These are phyloP conservation scores for Oxytorus armatus DNA, from an alignment of 2,888 invertebrate species.

Conservation along the genomic window DNA sequence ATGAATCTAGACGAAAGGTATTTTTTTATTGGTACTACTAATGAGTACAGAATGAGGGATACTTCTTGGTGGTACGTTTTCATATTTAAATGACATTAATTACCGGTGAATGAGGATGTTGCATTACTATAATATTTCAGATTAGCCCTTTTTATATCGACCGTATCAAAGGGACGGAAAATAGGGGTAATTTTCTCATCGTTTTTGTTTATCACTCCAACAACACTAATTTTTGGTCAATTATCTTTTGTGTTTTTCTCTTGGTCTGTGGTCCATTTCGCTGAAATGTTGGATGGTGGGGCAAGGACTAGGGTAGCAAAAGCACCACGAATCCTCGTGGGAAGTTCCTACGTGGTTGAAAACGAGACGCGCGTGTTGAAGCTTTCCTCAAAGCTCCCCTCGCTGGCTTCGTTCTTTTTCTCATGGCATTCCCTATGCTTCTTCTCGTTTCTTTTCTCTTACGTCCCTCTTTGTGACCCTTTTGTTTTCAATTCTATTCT, in stretches of 20 bases:
- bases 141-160: no score
- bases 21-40: no score
- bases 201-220: background rate
- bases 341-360: constrained; percentile 30
- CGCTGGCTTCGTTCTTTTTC: constrained; percentile 10
- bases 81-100: no score
- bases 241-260: constrained; percentile 8
- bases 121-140: no score
- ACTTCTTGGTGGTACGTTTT: no score
- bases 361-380: constrained; percentile 21
- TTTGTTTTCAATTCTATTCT: constrained; percentile 36
- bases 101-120: no score
- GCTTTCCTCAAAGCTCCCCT: constrained; percentile 39
- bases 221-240: background rate
- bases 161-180: no score
- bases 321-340: constrained; percentile 28
- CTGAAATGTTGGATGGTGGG: background rate
- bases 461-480: background rate
- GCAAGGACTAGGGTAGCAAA: background rate
- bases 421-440: constrained; percentile 2
- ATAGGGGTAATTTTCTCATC: no score
- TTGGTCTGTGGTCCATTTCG: background rate
- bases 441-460: constrained; percentile 5
- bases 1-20: no score
- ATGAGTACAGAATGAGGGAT: no score